phyloP scores from a whole-genome alignment of 2,888 invertebrate species.

The Bellardia bayeri region DNA sequence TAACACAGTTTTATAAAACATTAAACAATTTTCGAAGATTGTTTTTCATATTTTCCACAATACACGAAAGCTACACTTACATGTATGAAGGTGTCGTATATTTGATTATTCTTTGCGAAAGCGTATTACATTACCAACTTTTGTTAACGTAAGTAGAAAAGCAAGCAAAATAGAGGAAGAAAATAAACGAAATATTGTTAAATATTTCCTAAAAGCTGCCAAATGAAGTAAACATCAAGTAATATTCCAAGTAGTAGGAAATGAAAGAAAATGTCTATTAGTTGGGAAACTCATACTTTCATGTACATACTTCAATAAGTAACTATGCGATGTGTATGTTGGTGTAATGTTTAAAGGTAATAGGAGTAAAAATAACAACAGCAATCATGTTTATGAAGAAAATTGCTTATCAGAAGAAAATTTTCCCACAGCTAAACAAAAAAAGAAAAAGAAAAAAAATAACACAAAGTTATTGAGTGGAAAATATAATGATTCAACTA shows the following conservation, averaged over 20 bases:
- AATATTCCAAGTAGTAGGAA: background rate
- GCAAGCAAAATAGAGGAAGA: constrained; percentile 2
- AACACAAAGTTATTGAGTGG: constrained; percentile 67
- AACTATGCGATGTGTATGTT: background rate
- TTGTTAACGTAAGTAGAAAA: constrained; percentile 69
- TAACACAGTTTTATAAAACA: constrained; percentile 63
- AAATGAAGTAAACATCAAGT: constrained; percentile 58
- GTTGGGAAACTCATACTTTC: constrained; percentile 29
- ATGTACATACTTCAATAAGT: background rate
- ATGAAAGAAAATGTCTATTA: constrained; percentile 43
- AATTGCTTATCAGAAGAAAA: constrained; percentile 75
- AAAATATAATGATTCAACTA: constrained; percentile 65
- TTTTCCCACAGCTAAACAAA: constrained; percentile 73
- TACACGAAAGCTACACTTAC: constrained; percentile 11
- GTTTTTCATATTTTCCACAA: constrained; percentile 23
- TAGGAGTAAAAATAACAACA: constrained; percentile 52
- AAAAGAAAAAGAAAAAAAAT: constrained; percentile 48
- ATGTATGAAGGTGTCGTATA: constrained; percentile 56
- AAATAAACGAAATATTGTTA: constrained; percentile 25
- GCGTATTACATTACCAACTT: constrained; percentile 52
- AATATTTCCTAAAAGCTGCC: constrained; percentile 55
- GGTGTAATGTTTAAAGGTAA: constrained; percentile 55
- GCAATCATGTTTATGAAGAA: constrained; percentile 67
- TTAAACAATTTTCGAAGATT: constrained; percentile 68
- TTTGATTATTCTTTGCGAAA: constrained; percentile 39